Evolutionary conservation across 2,113 vertebrate species (phyloP).

Genomic region (Channa maculata): DNA sequence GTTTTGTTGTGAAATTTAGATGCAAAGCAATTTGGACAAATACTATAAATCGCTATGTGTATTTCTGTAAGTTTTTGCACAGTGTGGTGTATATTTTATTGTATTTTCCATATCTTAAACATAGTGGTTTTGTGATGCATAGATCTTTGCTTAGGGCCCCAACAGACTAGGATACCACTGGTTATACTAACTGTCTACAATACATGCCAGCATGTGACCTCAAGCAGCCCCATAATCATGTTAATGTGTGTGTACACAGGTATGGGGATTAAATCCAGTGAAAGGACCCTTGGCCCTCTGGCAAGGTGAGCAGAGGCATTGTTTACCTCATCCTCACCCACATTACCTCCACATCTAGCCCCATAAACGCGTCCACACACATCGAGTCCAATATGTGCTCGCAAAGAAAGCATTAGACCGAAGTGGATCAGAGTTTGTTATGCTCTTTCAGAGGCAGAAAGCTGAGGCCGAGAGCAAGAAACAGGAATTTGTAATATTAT

Average conservation of each 20-base stretch:
- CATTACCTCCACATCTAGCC: constrained; percentile 48
- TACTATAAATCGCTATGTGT: too few relatives aligned
- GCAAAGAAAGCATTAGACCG: constrained; percentile 60
- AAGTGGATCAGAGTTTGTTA: constrained; percentile 68
- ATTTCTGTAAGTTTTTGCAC: too few relatives aligned
- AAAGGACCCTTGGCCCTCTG: constrained; percentile 8
- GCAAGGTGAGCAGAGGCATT: constrained; percentile 8
- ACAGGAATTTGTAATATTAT: constrained; percentile 65
- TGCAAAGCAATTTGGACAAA: too few relatives aligned
- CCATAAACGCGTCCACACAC: constrained; percentile 25
- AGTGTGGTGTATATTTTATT: too few relatives aligned
- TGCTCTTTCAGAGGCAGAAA: constrained; percentile 48
- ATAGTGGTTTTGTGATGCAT: too few relatives aligned
- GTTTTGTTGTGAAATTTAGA: too few relatives aligned
- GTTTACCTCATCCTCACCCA: constrained; percentile 36
- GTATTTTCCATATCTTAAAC: too few relatives aligned
- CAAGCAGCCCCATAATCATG: background rate
- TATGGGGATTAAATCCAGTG: constrained; percentile 2
- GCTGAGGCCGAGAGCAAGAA: constrained; percentile 15
- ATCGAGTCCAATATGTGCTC: constrained; percentile 44
- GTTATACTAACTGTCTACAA: background rate
- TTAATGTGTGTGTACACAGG: background rate
- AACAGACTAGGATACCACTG: too few relatives aligned
- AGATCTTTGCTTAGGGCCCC: too few relatives aligned
- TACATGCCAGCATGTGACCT: too few relatives aligned